These are phyloP conservation scores for Carassius auratus DNA, from an alignment of 2,113 vertebrate species.

Conservation along the genomic window DNA sequence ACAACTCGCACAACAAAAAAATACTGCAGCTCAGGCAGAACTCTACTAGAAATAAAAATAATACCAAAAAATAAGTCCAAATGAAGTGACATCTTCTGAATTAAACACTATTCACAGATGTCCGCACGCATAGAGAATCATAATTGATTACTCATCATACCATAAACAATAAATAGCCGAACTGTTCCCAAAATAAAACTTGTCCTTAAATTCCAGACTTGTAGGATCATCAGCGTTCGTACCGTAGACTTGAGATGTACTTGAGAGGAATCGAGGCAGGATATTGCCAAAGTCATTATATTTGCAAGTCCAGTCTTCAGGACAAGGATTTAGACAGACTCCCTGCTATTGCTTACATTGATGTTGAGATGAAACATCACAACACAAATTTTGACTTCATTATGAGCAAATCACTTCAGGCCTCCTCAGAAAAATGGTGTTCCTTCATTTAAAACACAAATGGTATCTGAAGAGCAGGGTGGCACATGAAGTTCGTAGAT, in stretches of 20 bases:
- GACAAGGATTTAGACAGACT: constrained; percentile 18
- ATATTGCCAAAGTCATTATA: constrained; percentile 7
- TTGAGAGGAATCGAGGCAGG: constrained; percentile 2
- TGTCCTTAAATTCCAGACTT: constrained; percentile 54
- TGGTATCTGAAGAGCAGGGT: too few species aligned
- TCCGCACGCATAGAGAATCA: constrained; percentile 72
- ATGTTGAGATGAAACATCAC: not conserved
- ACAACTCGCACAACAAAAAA: constrained; percentile 68
- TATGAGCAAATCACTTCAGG: constrained; percentile 2
- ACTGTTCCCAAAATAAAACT: constrained; percentile 52
- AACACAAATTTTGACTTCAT: constrained; percentile 6
- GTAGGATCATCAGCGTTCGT: constrained; percentile 41
- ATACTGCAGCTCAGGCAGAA: constrained; percentile 69
- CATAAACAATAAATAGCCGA: constrained; percentile 79
- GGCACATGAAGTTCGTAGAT: not conserved
- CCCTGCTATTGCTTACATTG: constrained; percentile 43
- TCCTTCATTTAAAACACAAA: not conserved
- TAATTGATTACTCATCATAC: constrained; percentile 74
- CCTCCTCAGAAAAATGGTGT: constrained; percentile 2
- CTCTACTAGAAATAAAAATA: constrained; percentile 58
- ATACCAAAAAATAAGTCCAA: too few species aligned
- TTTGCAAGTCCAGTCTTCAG: not conserved
- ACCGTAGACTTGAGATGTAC: constrained; percentile 46
- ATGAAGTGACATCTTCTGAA: constrained; percentile 56
- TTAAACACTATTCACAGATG: constrained; percentile 71